Evolutionary conservation across 2,113 vertebrate genomes (phyloP), one percentile per base, ranked within the genome.

Genomic region (Tyto alba): DNA sequence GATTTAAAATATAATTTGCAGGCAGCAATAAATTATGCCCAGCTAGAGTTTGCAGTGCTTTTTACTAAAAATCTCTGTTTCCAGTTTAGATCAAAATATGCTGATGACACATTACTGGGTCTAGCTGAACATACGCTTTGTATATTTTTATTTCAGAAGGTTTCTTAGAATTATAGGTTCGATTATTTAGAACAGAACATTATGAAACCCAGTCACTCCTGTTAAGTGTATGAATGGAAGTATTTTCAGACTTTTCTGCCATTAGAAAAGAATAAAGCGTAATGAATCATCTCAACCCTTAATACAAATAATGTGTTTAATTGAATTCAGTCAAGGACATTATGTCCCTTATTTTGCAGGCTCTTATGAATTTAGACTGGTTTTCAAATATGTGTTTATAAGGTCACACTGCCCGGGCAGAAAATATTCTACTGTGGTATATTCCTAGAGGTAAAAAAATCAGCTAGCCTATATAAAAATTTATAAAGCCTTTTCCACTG

Each of bases 91-190:
- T 82, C 41, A 55, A 89, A 96, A 93, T 87, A 93, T n/a, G 40
- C 80, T 89, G 81, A 95, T 92, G 89, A 93, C 86, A 96, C 60
- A 84, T 92, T 77, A 92, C 52, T 53, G 78, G 88, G 69, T 79
- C 81, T 88, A 62, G 57, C 50, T 95, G 74, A 88, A 89, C 84
- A 89, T 90, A 89, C n/a, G 73, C 76, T 95, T 85, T 82, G 40
- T 92, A 38, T 91, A 87, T 89, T 96, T 96, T 94, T 91, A 87
- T 81, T 95, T 93, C 73, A 89, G 57, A 85, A 91, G 27, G 62
- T 95, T 96, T 92, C 90, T 94, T 68, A 73, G 89, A 95, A 95
- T 93, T 94, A 95, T 60, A 89, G 48, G 56, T 75, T 95, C 90
- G 80, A 87, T 92, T 96, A 92, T 91, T 95, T 93, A 75, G 69